phyloP scores from a whole-genome alignment of 2,113 vertebrate species.

The Phalacrocorax pelagicus region DNA sequence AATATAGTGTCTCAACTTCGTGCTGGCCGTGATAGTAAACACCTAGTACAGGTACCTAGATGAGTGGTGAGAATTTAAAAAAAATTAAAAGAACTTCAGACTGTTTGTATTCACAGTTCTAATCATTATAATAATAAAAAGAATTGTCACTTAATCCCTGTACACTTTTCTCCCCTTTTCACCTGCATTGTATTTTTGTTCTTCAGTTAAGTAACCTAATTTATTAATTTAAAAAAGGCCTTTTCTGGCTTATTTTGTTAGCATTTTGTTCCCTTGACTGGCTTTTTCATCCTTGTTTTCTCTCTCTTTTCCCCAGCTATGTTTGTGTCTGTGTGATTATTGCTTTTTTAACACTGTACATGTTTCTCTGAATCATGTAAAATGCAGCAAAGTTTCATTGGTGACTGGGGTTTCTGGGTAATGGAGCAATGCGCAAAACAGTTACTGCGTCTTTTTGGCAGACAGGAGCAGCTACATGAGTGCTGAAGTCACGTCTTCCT shows the following conservation, averaged over 20 bases:
- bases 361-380: neutral
- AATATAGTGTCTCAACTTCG: neutral
- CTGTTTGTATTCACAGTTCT: neutral
- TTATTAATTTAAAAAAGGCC: neutral
- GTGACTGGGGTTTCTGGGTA: neutral
- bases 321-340: neutral
- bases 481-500: neutral
- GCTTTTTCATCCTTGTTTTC: neutral
- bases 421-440: neutral
- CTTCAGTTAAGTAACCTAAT: neutral
- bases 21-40: neutral
- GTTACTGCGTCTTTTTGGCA: neutral
- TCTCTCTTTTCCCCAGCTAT: neutral
- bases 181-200: neutral
- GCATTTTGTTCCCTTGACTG: neutral
- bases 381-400: neutral
- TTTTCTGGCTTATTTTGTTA: neutral
- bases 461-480: neutral
- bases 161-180: neutral
- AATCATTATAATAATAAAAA: neutral
- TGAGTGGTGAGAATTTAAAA: neutral
- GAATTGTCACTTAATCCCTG: neutral
- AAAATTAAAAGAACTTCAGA: neutral
- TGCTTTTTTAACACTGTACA: neutral
- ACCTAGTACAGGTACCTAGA: neutral